Evolutionary conservation across 1,140 invertebrate species (phyloP), one percentile per base, ranked within the genome.

Genomic region (Galendromus occidentalis): DNA sequence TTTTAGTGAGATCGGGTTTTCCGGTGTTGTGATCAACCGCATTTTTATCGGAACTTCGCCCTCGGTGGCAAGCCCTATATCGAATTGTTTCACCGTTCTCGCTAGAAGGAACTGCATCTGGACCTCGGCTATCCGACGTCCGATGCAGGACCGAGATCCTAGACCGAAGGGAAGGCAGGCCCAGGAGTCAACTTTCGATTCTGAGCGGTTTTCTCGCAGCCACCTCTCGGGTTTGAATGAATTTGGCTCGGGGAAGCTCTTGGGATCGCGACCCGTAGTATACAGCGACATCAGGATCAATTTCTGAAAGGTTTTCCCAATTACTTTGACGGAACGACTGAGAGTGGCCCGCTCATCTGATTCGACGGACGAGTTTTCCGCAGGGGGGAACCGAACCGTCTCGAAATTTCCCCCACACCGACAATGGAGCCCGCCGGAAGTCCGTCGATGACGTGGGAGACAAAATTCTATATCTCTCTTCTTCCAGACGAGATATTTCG

Each of bases 91-190:
- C 29, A 72, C 65, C 0, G 67, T 42, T 41, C 65, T 30, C 14
- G 78, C 74, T 42, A 88, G 71, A 1, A 86, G 76, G 14, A 83
- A 75, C 66, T 80, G 78, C 68, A 91, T 78, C 75, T 88, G 85
- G 42, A 80, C 75, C 72, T 87, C 82, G 0, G 87, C 87, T 44
- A 91, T 79, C 71, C 84, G 85, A 69, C 81, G 81, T 0, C 89
- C 89, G 63, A 91, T 81, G 73, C 88, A 91, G 18, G 85, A 85
- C 67, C 88, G 80, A 5, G 81, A 78, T 1, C 88, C 88, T 65
- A 88, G 78, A 6, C 86, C 86, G 75, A 90, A 92, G 1, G 88
- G 88, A 33, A 91, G 70, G 64, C 80, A 83, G n/a, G 85, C 87
- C 71, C 83, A 80, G 1, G 83, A 76, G 59, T 72, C 75, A 67